Conservation (phyloP, 2,113 vertebrate species). For the Stercorarius parasiticus region DNA sequence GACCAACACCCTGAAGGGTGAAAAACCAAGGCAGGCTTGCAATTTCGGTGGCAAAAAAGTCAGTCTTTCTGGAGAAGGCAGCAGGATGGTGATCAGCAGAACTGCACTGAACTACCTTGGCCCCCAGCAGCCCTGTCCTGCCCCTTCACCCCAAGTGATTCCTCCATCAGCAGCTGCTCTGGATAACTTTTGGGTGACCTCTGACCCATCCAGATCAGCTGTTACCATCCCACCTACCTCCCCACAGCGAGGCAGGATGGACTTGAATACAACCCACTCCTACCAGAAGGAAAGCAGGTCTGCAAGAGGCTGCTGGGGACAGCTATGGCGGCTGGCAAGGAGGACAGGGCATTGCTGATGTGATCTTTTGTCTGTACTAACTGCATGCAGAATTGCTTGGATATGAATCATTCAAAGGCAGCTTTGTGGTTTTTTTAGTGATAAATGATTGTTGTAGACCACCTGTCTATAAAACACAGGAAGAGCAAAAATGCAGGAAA, state of each 20-base stretch:
- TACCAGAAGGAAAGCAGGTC: neutral
- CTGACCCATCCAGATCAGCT: neutral
- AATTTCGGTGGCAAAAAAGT: neutral
- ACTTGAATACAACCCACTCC: neutral
- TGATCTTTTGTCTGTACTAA: neutral
- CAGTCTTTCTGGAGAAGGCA: neutral
- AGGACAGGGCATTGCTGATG: fast-evolving
- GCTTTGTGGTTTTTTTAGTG: neutral
- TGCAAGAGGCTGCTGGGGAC: neutral
- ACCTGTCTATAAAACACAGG: neutral
- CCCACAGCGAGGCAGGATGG: neutral
- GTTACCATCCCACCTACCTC: neutral
- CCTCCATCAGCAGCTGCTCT: neutral
- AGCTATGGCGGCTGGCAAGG: fast-evolving
- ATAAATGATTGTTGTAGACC: neutral
- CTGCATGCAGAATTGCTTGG: neutral
- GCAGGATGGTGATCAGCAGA: neutral
- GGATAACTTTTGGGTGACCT: neutral
- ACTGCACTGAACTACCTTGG: neutral
- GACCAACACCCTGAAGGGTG: neutral
- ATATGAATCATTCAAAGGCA: neutral
- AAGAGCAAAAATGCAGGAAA: neutral
- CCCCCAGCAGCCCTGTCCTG: neutral
- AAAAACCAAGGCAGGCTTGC: neutral
- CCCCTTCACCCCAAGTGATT: neutral